These are phyloP conservation scores for Lithophane ornitopus DNA, from an alignment of 2,888 invertebrate genomes.

Conservation along the genomic window DNA sequence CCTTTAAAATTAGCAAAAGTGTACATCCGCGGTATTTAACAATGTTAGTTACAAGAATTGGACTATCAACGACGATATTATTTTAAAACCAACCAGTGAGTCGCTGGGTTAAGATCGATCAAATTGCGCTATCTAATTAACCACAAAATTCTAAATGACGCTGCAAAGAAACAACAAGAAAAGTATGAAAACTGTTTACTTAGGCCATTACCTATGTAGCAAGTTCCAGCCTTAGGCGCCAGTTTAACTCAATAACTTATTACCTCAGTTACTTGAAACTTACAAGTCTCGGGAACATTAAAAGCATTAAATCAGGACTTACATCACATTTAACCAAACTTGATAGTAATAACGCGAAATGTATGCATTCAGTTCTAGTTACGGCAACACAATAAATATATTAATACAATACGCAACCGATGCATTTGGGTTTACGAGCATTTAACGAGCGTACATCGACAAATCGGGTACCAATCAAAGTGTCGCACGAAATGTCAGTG, in stretches of 20 bases:
- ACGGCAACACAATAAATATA: constrained; percentile 65
- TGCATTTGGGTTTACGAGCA: constrained; percentile 73
- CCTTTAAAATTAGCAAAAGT: too few species aligned
- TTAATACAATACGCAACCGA: constrained; percentile 52
- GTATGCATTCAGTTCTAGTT: constrained; percentile 49
- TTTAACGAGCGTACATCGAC: constrained; percentile 79
- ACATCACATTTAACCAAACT: constrained; percentile 39
- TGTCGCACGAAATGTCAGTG: constrained; percentile 86
- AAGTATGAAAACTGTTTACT: background rate
- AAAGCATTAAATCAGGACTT: constrained; percentile 35
- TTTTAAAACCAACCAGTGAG: background rate
- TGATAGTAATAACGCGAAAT: constrained; percentile 48
- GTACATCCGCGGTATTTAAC: too few species aligned
- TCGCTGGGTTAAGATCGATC: background rate
- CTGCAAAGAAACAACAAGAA: background rate
- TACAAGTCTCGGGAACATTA: constrained; percentile 16
- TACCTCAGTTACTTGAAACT: constrained; percentile 3
- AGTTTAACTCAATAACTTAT: constrained; percentile 11
- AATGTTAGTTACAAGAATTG: too few species aligned
- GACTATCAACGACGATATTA: too few species aligned
- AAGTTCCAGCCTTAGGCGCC: constrained; percentile 5
- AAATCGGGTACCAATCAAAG: constrained; percentile 83
- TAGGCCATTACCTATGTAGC: background rate
- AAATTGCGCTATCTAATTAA: background rate
- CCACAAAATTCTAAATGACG: background rate